Base-by-base conservation (phyloP, 1,140 invertebrate species). In the Drosophila ogumai region DNA sequence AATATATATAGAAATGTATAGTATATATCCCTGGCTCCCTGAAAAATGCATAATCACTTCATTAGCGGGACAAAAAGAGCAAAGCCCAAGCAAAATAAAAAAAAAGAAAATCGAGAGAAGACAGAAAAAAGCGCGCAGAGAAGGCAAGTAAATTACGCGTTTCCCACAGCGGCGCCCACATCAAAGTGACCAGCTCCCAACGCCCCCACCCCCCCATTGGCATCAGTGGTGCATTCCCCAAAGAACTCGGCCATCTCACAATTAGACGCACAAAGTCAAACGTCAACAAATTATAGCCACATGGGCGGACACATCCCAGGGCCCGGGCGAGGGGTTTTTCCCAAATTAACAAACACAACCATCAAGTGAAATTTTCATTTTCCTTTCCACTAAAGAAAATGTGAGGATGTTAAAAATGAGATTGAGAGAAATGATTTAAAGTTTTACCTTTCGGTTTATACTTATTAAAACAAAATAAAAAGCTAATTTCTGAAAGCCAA, bases 261-360 rank as follows among this genome's bases (percentile, higher is more conserved):
- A 88, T 90, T 90, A 90, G 77, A 90, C 85, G 85, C 85, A 90
- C 81, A 90, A 90, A 90, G 85, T 90, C 86, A 90, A 90, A 90
- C 85, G 85, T 90, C 85, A 90, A 90, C 85, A 90, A 90, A 90
- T 90, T 90, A 90, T 90, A 90, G 81, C 81, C 85, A 90, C 85
- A 90, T 90, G 85, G 85, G 54, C 81, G 82, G 71, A 79, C 85
- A 90, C 85, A 90, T 64, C 46, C 58, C 43, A 17, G 17, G 15
- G 49, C 12, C 31, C 22, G 13, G 19, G 3, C 6, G 44, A 3
- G 22, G 47, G 63, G 61, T 41, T 22, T 58, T 82, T 84, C 71
- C 75, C 84, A 87, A 87, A 87, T 88, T 88, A 88, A 88, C 84
- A 88, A 88, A 88, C 84, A 90, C 84, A 90, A 72, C 71, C 85